Base-by-base conservation (phyloP, 2,888 invertebrate species). In the Agriopis aurantiaria region DNA sequence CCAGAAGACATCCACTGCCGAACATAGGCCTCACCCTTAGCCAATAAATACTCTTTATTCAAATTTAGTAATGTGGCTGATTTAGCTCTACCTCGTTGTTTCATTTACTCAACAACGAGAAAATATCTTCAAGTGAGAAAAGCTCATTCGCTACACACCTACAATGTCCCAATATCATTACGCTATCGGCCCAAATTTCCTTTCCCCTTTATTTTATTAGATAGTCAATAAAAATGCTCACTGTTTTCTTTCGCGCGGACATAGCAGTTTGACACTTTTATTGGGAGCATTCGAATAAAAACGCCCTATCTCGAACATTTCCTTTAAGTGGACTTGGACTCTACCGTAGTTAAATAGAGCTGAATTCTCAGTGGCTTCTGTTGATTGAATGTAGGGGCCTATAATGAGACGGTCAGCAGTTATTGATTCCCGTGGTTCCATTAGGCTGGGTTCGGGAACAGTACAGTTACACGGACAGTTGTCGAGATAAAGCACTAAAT, bases 371-470 rank as follows among this genome's bases (percentile, higher is more conserved):
- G 52, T 77, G 79, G 65, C 61, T 53, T 63, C 68, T 73, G 81
- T 85, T 89, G 90, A 91, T 91, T 90, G 90, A 88, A 91, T 87
- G 88, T 86, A 84, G 86, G 86, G 84, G 74, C 84, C 83, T 85
- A 89, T 92, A 92, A 93, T 93, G 91, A 92, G 90, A 85, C 85
- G 91, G 93, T 91, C 92, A 91, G 91, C 89, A 89, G 90, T 90
- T 93, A 93, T 93, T 93, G 93, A 93, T 93, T 93, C 91, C 86
- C 88, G 78, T 78, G 78, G 79, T 78, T 78, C 80, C 75, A 80
- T 80, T 80, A 78, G 79, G 79, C 78, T 71, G 73, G 74, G 74
- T 72, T 63, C 58, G 70, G 62, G 53, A 33, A 14, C 70, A 17
- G 55, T 71, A 43, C 9, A 59, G 12, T 11, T 53, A 49, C 23